Conservation (phyloP, 1,140 invertebrate genomes). For the Bombyx mandarina region DNA sequence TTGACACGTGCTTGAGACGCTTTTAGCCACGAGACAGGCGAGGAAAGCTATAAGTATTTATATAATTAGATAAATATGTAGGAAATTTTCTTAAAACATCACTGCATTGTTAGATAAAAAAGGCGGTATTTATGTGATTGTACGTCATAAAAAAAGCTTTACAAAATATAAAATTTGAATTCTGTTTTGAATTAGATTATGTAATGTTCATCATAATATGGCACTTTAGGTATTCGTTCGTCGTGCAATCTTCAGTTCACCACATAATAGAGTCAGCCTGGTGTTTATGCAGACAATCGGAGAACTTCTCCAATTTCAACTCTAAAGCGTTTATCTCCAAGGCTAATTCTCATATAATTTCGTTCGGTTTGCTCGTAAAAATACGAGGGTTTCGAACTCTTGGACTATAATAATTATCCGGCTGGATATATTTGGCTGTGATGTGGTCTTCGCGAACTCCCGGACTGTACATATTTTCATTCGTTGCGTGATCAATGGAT, state of each 20-base stretch:
- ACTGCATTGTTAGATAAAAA: too few relatives aligned
- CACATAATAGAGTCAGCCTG: conserved; percentile 70
- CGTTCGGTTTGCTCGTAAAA: conserved; percentile 58
- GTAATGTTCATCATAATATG: too few relatives aligned
- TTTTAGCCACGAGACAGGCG: too few relatives aligned
- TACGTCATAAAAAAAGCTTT: background rate
- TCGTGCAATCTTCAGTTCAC: conserved; percentile 22
- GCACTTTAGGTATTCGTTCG: too few relatives aligned
- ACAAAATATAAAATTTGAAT: background rate
- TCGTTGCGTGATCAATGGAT: conserved; percentile 40
- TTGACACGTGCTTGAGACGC: too few relatives aligned
- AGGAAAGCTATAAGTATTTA: too few relatives aligned
- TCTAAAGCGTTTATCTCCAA: conserved; percentile 70
- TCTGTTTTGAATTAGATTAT: too few relatives aligned
- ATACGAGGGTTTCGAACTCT: conserved; percentile 59
- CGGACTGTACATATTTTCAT: conserved; percentile 60
- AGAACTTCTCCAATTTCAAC: conserved; percentile 64
- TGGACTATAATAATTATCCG: conserved; percentile 66
- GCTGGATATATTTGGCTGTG: conserved; percentile 62
- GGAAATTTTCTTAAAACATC: too few relatives aligned
- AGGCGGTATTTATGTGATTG: too few relatives aligned
- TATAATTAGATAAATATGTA: too few relatives aligned
- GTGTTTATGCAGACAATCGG: conserved; percentile 61
- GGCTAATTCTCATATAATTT: conserved; percentile 70
- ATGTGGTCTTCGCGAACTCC: conserved; percentile 54